phyloP scores from a whole-genome alignment of 2,888 invertebrate genomes.

The Panopea generosa region DNA sequence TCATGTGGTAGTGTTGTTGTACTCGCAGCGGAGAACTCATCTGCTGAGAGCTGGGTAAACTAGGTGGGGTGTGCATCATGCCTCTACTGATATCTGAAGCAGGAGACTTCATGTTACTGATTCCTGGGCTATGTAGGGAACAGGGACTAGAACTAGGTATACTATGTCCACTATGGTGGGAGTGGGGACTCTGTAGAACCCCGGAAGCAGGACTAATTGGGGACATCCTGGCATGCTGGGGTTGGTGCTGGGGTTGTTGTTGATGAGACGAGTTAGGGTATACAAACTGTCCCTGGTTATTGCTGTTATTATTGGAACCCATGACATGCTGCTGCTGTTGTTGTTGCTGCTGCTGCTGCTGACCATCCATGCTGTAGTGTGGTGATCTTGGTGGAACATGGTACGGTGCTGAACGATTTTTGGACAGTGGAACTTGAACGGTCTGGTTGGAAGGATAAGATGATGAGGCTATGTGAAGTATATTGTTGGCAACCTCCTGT shows the following conservation, averaged over 20 bases:
- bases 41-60: conserved; percentile 17
- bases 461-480: conserved; percentile 82
- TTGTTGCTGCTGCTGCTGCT: conserved; percentile 48
- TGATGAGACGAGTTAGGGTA: conserved; percentile 67
- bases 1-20: conserved; percentile 54
- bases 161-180: conserved; percentile 78
- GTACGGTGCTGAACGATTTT: conserved; percentile 76
- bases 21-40: conserved; percentile 59
- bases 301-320: conserved; percentile 13
- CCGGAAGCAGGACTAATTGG: conserved; percentile 76
- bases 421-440: conserved; percentile 78
- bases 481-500: conserved; percentile 83
- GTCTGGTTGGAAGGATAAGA: conserved; percentile 77
- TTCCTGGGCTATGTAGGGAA: conserved; percentile 77
- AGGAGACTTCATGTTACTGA: conserved; percentile 66
- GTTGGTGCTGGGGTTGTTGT: conserved; percentile 31
- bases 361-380: conserved; percentile 59
- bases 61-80: conserved; percentile 36
- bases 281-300: conserved; percentile 48
- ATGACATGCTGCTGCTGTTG: conserved; percentile 50
- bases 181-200: conserved; percentile 74
- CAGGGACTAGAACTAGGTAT: conserved; percentile 78
- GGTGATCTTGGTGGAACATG: conserved; percentile 76
- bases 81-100: conserved; percentile 40
- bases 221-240: conserved; percentile 63